Evolutionary conservation across 2,797 vertebrate species (phyloP).

Genomic region (Pipistrellus nathusii): DNA sequence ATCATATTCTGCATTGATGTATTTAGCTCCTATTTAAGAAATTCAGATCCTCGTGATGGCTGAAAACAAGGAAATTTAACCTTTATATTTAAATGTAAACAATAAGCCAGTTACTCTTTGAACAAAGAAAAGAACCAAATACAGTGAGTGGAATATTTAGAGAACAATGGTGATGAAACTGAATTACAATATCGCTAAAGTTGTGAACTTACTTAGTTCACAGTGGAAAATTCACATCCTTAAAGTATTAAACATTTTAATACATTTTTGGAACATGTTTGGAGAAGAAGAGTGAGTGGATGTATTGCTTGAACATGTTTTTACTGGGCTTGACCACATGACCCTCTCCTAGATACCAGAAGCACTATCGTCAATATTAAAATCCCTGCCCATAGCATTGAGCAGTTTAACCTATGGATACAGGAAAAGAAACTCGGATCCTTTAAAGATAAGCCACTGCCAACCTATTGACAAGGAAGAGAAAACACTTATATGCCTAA

Average conservation of each 20-base stretch:
- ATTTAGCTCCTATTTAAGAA: not conserved
- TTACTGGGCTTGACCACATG: accelerated
- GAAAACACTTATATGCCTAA: not conserved
- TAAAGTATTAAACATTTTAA: not conserved
- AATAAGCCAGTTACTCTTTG: not conserved
- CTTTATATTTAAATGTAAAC: not conserved
- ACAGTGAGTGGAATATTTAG: not conserved
- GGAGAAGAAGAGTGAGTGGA: not conserved
- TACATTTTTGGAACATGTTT: not conserved
- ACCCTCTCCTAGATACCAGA: not conserved
- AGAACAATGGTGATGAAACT: not conserved
- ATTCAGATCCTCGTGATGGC: not conserved
- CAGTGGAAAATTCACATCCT: not conserved
- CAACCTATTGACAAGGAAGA: not conserved
- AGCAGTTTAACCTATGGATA: accelerated
- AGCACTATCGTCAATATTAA: accelerated
- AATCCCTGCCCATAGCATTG: no score
- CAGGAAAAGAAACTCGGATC: not conserved
- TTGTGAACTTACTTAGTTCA: not conserved
- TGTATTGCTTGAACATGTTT: not conserved
- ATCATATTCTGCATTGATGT: not conserved
- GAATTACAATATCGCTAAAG: not conserved
- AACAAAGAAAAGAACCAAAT: not conserved
- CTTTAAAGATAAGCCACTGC: not conserved
- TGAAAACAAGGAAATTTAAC: not conserved